Evolutionary conservation across 2,888 invertebrate genomes (phyloP).

Genomic region (Iselma pallidipennis): DNA sequence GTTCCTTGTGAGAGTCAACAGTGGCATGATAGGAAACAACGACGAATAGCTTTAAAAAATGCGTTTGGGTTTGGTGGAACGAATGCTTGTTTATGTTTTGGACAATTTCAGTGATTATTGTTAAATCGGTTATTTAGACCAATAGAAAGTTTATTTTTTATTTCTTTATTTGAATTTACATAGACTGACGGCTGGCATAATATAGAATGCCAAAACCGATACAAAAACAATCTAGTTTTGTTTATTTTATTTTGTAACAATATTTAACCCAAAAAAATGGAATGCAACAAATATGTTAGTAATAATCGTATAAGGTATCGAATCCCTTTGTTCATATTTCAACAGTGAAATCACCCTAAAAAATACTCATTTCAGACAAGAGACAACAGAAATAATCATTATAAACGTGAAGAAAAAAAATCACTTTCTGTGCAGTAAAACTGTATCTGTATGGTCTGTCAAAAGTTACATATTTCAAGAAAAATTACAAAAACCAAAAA

Average conservation of each 20-base stretch:
- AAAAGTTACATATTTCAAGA: background rate
- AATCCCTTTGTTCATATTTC: constrained; percentile 8
- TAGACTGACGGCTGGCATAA: constrained; percentile 38
- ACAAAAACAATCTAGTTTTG: constrained; percentile 46
- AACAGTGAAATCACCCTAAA: background rate
- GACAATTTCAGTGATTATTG: constrained; percentile 49
- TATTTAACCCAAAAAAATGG: constrained; percentile 54
- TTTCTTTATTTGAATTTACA: constrained; percentile 45
- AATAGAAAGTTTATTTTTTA: constrained; percentile 17
- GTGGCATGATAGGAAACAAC: constrained; percentile 62
- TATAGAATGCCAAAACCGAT: constrained; percentile 34
- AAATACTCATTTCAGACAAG: background rate
- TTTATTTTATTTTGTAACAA: constrained; percentile 41
- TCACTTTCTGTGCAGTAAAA: constrained; percentile 3
- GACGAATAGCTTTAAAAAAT: constrained; percentile 87
- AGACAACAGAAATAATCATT: constrained; percentile 27
- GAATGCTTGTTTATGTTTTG: constrained; percentile 84
- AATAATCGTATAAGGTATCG: constrained; percentile 29
- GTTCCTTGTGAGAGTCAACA: constrained; percentile 61
- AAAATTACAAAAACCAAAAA: constrained; percentile 10
- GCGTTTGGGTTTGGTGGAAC: constrained; percentile 99
- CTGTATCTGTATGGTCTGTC: constrained; percentile 3
- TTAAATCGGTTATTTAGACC: background rate
- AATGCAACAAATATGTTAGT: constrained; percentile 54
- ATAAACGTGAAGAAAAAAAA: constrained; percentile 25